Conservation (phyloP, 1,140 invertebrate genomes). For the Drosophila melanica region DNA sequence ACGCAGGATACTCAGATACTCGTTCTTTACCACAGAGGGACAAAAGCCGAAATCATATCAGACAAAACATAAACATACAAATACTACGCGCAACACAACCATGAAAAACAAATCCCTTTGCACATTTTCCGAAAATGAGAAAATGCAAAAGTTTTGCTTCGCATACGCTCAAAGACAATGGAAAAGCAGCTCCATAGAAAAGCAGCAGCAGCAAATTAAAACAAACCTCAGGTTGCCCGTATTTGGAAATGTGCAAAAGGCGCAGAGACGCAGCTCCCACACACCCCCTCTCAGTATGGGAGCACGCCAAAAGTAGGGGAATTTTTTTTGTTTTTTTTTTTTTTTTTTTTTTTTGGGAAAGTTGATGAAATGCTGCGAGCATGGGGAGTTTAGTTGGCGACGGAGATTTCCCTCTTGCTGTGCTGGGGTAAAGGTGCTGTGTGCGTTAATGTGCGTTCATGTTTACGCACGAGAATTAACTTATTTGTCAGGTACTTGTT, state of each 20-base stretch:
- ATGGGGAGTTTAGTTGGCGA: slow-evolving; percentile 27
- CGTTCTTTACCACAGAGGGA: slow-evolving; percentile 42
- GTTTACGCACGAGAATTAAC: slow-evolving; percentile 79
- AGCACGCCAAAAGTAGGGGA: neutral
- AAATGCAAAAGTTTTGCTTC: slow-evolving; percentile 79
- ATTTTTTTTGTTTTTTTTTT: neutral
- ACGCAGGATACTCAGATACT: slow-evolving; percentile 10
- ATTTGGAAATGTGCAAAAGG: slow-evolving; percentile 79
- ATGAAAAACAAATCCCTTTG: slow-evolving; percentile 82
- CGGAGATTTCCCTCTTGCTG: slow-evolving; percentile 21
- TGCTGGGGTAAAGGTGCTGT: neutral
- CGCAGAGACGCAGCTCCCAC: neutral
- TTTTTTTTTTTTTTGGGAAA: slow-evolving; percentile 5
- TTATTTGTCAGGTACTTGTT: slow-evolving; percentile 82
- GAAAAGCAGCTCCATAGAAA: slow-evolving; percentile 61
- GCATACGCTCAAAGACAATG: slow-evolving; percentile 66
- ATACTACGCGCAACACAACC: slow-evolving; percentile 65
- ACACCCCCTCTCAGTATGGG: too few species aligned
- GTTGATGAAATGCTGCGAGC: slow-evolving; percentile 42
- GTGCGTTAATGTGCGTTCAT: slow-evolving; percentile 74
- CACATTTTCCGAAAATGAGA: slow-evolving; percentile 82
- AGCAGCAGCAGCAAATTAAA: slow-evolving; percentile 80
- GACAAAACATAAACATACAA: slow-evolving; percentile 71
- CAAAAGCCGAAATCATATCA: slow-evolving; percentile 78
- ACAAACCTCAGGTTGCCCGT: slow-evolving; percentile 82